Evolutionary conservation across 1,140 invertebrate genomes (phyloP).

Genomic region (Lepeophtheirus salmonis): DNA sequence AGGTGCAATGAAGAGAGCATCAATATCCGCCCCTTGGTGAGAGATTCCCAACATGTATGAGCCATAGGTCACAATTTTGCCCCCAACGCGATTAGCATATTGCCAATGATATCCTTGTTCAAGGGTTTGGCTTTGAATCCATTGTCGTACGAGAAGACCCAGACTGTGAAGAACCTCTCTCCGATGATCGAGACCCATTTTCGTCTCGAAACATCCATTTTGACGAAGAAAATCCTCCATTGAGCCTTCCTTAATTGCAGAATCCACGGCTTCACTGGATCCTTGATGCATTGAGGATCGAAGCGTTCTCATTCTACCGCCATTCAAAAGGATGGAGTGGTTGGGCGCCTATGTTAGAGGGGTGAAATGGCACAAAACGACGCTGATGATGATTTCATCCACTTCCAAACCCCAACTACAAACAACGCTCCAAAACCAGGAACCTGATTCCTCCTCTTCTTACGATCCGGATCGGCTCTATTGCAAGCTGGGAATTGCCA

Average conservation of each 20-base stretch:
- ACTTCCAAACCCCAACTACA: no score
- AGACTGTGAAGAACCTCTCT: slow-evolving; percentile 5
- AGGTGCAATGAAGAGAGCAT: slow-evolving; percentile 11
- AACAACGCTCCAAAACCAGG: no score
- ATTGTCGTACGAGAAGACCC: slow-evolving; percentile 1
- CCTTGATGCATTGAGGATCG: no score
- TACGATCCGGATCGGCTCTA: no score
- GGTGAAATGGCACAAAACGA: no score
- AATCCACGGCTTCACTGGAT: no score
- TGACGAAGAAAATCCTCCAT: not conserved
- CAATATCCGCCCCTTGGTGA: slow-evolving; percentile 13
- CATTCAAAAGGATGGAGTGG: no score
- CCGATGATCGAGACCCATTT: slow-evolving; percentile 1
- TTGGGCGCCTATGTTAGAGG: no score
- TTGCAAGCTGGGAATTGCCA: no score
- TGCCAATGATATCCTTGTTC: not conserved
- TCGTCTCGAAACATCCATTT: not conserved
- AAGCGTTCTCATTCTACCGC: no score
- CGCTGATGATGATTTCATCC: no score
- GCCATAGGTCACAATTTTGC: slow-evolving; percentile 13
- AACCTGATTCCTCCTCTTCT: no score
- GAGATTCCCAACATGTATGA: slow-evolving; percentile 16
- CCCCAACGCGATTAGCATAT: not conserved
- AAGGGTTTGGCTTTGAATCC: slow-evolving; percentile 8
- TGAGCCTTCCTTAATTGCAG: not conserved